Evolutionary conservation across 2,797 vertebrate genomes (phyloP).

Genomic region (Cebuella pygmaea): DNA sequence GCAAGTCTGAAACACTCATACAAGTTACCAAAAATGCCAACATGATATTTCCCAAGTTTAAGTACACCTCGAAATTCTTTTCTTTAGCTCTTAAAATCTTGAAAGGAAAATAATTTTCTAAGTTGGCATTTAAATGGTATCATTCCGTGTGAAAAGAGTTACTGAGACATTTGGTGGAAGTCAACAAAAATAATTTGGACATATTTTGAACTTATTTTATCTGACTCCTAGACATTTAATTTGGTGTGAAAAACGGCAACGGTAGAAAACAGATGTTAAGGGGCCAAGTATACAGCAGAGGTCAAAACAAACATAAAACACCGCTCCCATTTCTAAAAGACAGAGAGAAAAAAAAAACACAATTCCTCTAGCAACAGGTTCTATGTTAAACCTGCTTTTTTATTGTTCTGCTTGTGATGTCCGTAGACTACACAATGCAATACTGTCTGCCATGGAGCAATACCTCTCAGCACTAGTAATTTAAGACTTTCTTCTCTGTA

Average conservation of each 20-base stretch:
- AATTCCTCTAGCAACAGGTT: constrained; percentile 88
- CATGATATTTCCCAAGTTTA: constrained; percentile 67
- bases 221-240: constrained; percentile 87
- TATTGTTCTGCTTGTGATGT: constrained; percentile 88
- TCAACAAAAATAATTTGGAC: constrained; percentile 86
- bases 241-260: constrained; percentile 89
- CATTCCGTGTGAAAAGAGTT: constrained; percentile 79
- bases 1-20: constrained; percentile 61
- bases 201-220: constrained; percentile 88
- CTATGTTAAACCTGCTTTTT: constrained; percentile 87
- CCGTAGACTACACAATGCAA: constrained; percentile 87
- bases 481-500: constrained; percentile 92
- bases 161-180: constrained; percentile 83
- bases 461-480: constrained; percentile 91
- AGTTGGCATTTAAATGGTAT: constrained; percentile 77
- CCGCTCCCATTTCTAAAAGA: constrained; percentile 80
- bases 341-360: constrained; percentile 43
- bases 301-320: constrained; percentile 88
- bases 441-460: constrained; percentile 86
- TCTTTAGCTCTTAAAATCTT: constrained; percentile 79
- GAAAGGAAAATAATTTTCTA: constrained; percentile 75
- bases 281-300: constrained; percentile 86
- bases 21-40: constrained; percentile 74
- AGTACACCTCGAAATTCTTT: constrained; percentile 79
- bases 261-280: constrained; percentile 89